Base-by-base conservation (phyloP, 2,888 invertebrate species). In the Amblyteles armatorius region DNA sequence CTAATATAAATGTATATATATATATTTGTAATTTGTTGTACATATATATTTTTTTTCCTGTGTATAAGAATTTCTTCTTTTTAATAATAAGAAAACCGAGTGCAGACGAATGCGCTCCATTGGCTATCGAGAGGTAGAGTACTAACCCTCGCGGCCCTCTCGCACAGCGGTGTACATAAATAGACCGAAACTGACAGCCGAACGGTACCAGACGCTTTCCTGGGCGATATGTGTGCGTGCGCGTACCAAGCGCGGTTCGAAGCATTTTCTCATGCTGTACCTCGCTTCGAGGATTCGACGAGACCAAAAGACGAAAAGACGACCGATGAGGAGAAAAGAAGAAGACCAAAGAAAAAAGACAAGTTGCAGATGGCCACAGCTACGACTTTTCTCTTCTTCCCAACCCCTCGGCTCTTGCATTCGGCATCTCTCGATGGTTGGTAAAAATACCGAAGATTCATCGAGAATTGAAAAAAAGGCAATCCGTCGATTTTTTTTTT, bases 101-200 rank as follows among this genome's bases (percentile, higher is more conserved):
- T 7, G 16, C 33, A 13, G 3, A 50, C 11, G 29, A 29, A 55
- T 36, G 57, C 83, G 78, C 40, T 79, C 13, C 69, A 82, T 78
- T 48, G 73, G 50, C 26, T 80, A 84, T 84, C 80, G 82, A 82
- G 79, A 81, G 68, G 78, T 79, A 71, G 55, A 29, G 71, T 55
- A 63, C 79, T 40, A 78, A 83, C 72, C 44, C 77, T 69, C 84
- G 60, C 78, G 67, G 76, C 33, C 67, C 72, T 19, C 72, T 57
- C 72, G 52, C 89, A 87, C 86, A 88, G 83, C 85, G 84, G 69
- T 74, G 89, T 84, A 85, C 92, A 92, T 92, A 91, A 92, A 92
- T 92, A 92, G 92, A 92, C 90, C 90, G 89, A 90, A 92, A 91
- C 92, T 92, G 92, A 92, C 92, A 92, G 92, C 87, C 92, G 91